Evolutionary conservation across 2,888 invertebrate genomes (phyloP), one percentile per base, ranked within the genome.

Genomic region (Andrena bucephala): DNA sequence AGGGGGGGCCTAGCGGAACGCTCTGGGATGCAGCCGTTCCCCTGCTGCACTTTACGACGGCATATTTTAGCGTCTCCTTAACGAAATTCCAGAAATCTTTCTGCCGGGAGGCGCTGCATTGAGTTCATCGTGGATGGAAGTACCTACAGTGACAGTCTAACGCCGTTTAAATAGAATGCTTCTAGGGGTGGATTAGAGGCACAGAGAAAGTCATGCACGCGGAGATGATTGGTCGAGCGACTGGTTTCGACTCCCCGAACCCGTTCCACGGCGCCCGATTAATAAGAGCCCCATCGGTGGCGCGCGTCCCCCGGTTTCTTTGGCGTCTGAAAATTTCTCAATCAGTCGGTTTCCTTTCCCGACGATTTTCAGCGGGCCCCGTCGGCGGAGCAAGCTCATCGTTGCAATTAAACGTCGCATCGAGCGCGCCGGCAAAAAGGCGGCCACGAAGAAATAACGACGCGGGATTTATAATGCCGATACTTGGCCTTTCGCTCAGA

Each of bases 401-500:
- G 83, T 66, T 71, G 83, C 83, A 83, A 83, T 83, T 83, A 83
- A 83, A 84, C 77, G 84, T 36, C 69, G 57, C 63, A 59, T 63
- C 65, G 57, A 36, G 31, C 57, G 69, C 16, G 31, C 52, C 48
- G 68, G 72, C 70, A 83, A 83, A 83, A 83, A 87, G 83, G 83
- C 84, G 68, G 59, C 68, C 33, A 57, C 57, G 27, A 74, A 77
- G 81, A 87, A 87, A 75, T 72, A 71, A 81, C 80, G 77, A 72
- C 73, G 81, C 81, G 77, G 57, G 75, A 77, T 87, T 87, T 70
- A 87, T 85, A 77, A 84, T 87, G 81, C 68, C 69, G 77, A 77
- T 83, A 83, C 73, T 74, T 74, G 59, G 77, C 68, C 71, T 70
- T 68, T 74, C 83, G 80, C 60, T 79, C 76, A 54, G 24, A 66